Evolutionary conservation across 2,888 invertebrate genomes (phyloP).

Genomic region (Acleris cristana): DNA sequence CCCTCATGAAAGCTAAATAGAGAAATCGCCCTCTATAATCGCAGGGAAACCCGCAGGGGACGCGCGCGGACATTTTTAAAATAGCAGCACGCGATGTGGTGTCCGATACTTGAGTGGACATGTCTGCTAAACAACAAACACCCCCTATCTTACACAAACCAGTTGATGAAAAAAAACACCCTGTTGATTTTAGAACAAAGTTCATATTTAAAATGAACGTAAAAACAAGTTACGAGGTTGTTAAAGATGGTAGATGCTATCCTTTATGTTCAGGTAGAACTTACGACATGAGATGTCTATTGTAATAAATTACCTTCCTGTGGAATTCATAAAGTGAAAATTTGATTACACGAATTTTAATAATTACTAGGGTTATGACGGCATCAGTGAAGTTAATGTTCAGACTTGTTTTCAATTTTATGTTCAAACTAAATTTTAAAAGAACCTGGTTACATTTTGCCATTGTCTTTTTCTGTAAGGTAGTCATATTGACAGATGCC

Average conservation of each 20-base stretch:
- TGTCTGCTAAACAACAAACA: neutral
- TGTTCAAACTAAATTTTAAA: no score
- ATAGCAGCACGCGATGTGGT: constrained; percentile 23
- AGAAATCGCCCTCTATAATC: constrained; percentile 17
- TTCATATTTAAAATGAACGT: no score
- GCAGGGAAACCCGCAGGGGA: constrained; percentile 30
- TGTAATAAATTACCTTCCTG: neutral
- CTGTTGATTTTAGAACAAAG: neutral
- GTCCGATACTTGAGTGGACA: constrained; percentile 4
- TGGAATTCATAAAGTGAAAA: neutral
- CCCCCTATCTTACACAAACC: neutral
- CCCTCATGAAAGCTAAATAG: constrained; percentile 15
- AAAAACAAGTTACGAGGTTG: no score
- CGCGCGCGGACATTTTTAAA: constrained; percentile 28
- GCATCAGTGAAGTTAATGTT: neutral
- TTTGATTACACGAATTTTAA: neutral
- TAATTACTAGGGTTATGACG: neutral
- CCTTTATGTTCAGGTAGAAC: neutral
- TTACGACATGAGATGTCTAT: neutral
- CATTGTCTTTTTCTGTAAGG: no score
- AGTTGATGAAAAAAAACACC: neutral
- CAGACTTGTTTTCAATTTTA: no score
- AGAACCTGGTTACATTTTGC: no score
- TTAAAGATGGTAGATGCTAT: no score
- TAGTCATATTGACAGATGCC: no score